Evolutionary conservation across 2,888 invertebrate species (phyloP), one percentile per base, ranked within the genome.

Genomic region (Epirrhoe tristata): DNA sequence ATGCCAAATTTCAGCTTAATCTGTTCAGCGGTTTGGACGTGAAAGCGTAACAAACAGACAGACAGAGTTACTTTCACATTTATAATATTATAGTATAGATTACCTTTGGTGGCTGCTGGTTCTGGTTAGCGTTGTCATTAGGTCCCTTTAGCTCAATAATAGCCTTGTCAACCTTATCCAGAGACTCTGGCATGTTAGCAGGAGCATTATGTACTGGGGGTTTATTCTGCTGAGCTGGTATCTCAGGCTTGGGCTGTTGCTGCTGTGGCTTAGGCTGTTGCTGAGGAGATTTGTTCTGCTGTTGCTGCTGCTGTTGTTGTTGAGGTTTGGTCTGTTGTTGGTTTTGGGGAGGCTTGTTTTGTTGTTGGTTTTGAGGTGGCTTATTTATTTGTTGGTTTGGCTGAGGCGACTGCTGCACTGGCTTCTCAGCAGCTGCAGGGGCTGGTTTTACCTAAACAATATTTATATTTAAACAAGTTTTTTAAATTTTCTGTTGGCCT

Each of bases 151-250:
- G 63, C 0, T 70, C 78, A 74, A 77, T 77, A 16, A 75, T 69
- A 67, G 81, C 78, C 63, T 89, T 88, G 71, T 90, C 90, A 69
- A 88, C 85, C 67, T 82, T 83, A 63, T 91, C 90, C 62, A 83
- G 80, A 1, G 86, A 53, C 17, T 57, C 74, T 6, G 81, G 83
- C 36, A 67, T 71, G 65, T 86, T 87, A 0, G 74, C 48, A 52
- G 78, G 81, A 17, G 67, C 70, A 75, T 73, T 83, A 59, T 80
- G 81, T 0, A 61, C 66, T 5, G 65, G 53, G 31, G 55, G 43
- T 46, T 63, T 56, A 14, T 74, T 77, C 46, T 76, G 77, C 32
- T 72, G 75, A 34, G 71, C 67, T 31, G 61, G 71, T 14, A 7
- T 54, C 17, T 64, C 68, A 31, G 82, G 76, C 57, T 83, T 85